Evolutionary conservation across 2,113 vertebrate genomes (phyloP), one percentile per base, ranked within the genome.

Genomic region (Corydoras sp.): DNA sequence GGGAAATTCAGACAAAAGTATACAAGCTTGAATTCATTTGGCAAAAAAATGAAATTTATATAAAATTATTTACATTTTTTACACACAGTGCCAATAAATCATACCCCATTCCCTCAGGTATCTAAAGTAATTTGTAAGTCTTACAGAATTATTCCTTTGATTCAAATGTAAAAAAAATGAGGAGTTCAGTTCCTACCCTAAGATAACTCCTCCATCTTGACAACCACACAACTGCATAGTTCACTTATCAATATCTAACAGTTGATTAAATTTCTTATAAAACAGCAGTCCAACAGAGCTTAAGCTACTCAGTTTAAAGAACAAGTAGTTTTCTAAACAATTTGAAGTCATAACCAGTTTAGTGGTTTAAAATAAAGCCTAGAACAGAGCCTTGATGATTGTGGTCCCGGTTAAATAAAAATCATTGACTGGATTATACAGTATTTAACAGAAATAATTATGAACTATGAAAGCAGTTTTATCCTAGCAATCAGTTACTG

Each of bases 361-460:
- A 43, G 35, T 53, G 10, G 10, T 53, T 53, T 14, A 53, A 53
- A 3, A 12, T 53, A 14, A 53, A 53, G 13, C 51, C 15, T 4
- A 56, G 7, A 11, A 56, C 54, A 56, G 54, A 15, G 62, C 76
- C 48, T 68, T 72, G 32, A 76, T 51, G 76, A 79, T 60, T 65
- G 63, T 76, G 80, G 75, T 72, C 78, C 68, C 70, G 56, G 72
- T 71, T 61, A 78, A 87, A 87, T 87, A 86, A 87, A 86, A 83
- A 80, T 80, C 75, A 81, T 29, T 61, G 63, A 71, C 74, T 69
- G 29, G 64, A 74, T 35, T 59, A 72, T 31, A 86, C 77, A 87
- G 81, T 80, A 87, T 86, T 87, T 85, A 89, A 89, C 78, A 86
- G 81, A 80, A 77, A 75, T 50, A 80, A 83, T 79, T 79, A 84